These are phyloP conservation scores for Amphiprion percula DNA, from an alignment of 2,113 vertebrate species.

Conservation along the genomic window DNA sequence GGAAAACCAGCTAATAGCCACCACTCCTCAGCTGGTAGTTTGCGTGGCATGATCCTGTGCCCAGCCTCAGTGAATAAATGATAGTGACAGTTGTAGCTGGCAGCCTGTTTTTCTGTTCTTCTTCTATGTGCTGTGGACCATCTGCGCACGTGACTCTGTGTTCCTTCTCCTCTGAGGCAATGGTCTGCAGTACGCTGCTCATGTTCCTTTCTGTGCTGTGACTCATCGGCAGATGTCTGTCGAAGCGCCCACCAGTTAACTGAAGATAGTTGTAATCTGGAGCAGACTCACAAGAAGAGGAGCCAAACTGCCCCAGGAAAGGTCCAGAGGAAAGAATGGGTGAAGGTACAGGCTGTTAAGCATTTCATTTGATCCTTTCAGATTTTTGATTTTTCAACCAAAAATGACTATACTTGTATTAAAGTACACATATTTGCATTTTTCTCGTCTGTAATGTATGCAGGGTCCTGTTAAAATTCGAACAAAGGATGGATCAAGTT, in stretches of 20 bases:
- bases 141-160: constrained; percentile 66
- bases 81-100: constrained; percentile 75
- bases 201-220: constrained; percentile 68
- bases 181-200: constrained; percentile 50
- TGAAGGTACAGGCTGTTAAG: constrained; percentile 84
- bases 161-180: constrained; percentile 59
- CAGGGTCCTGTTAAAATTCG: constrained; percentile 91
- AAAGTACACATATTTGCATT: background rate
- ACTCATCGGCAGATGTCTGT: constrained; percentile 78
- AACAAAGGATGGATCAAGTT: constrained; percentile 86
- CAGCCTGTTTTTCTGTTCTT: constrained; percentile 34
- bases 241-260: constrained; percentile 75
- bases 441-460: constrained; percentile 35
- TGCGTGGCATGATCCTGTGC: constrained; percentile 35
- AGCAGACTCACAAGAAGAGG: constrained; percentile 63
- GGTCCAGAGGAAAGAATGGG: constrained; percentile 91
- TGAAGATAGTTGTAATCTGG: constrained; percentile 61
- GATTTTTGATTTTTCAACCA: background rate
- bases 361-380: background rate
- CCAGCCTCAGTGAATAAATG: constrained; percentile 64
- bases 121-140: constrained; percentile 58
- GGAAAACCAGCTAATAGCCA: constrained; percentile 41
- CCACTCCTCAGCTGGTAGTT: constrained; percentile 54
- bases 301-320: constrained; percentile 88
- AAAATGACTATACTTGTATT: background rate